phyloP scores from a whole-genome alignment of 2,113 vertebrate species.

The Seriola dumerili region DNA sequence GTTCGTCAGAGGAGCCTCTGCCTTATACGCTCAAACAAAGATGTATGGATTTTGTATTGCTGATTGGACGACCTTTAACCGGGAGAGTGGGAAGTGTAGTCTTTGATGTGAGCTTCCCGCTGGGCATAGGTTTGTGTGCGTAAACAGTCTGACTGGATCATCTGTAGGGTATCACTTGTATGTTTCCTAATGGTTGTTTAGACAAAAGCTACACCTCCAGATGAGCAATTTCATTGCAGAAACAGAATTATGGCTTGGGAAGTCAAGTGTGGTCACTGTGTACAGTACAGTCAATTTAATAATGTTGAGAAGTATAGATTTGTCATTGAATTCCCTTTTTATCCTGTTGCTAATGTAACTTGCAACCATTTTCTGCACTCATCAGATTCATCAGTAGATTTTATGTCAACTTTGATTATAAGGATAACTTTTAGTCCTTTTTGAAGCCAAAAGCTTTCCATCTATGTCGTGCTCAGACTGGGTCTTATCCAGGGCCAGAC shows the following conservation, averaged over 20 bases:
- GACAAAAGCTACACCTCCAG: conserved; percentile 26
- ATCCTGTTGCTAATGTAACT: neutral
- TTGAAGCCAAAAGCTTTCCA: conserved; percentile 1
- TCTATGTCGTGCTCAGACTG: neutral
- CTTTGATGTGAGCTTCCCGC: conserved; percentile 67
- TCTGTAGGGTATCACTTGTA: conserved; percentile 18
- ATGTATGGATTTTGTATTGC: conserved; percentile 56
- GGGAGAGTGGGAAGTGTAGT: conserved; percentile 50
- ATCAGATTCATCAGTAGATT: neutral
- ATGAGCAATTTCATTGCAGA: neutral
- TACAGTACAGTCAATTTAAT: neutral
- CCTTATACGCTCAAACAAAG: conserved; percentile 35
- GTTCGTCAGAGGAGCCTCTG: conserved; percentile 41
- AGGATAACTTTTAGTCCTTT: conserved; percentile 18
- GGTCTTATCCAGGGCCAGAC: neutral
- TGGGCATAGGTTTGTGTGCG: conserved; percentile 52
- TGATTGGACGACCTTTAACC: conserved; percentile 59
- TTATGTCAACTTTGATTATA: neutral
- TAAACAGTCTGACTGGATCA: conserved; percentile 63
- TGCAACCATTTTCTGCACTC: neutral
- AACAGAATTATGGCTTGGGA: neutral
- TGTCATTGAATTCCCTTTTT: conserved; percentile 3
- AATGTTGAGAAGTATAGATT: neutral
- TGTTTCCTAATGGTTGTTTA: conserved; percentile 28
- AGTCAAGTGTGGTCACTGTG: neutral